Evolutionary conservation across 2,797 vertebrate genomes (phyloP), one percentile per base, ranked within the genome.

Genomic region (Rhabdomys pumilio): DNA sequence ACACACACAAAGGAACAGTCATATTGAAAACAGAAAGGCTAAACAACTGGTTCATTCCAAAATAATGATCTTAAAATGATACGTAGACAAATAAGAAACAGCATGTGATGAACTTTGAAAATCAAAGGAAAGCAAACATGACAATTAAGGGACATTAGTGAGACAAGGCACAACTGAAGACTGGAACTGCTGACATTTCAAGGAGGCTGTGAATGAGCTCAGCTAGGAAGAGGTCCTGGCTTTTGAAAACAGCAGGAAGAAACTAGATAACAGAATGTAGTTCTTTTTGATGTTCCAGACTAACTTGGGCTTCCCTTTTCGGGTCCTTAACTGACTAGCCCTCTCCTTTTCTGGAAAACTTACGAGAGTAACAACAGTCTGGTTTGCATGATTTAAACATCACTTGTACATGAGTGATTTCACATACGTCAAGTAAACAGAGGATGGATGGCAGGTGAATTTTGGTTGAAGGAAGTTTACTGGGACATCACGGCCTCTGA

Each of bases 21-120:
- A 73, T 55, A 59, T 19, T 22, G 20, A 75, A 59, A 59, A 44
- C 1, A 88, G 34, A 87, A 72, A 13, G 84, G 77, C 53, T 65
- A 61, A 81, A 93, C 53, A 89, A 81, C 26, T 69, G 34, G 20
- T 38, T 86, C 44, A 69, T 87, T 87, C 50, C 19, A 84, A 17
- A 80, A 89, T 41, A 81, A 81, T 91, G 38, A 86, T 91, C 92
- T 34, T 86, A 76, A 80, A 84, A 84, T 93, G 81, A 84, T 73
- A 65, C 22, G 50, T 20, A 89, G 41, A 80, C 53, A 94, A 90
- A 75, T 44, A 53, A 22, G 31, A 90, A 72, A 76, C 4, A n/a
- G 19, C 55, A 3, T 80, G 19, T 92, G 77, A 67, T 50, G 14
- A 81, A 44, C 53, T 82, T 91, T 5, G 47, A 57, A 65, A 96